phyloP scores from a whole-genome alignment of 2,797 vertebrate genomes.

The Mallotus villosus region DNA sequence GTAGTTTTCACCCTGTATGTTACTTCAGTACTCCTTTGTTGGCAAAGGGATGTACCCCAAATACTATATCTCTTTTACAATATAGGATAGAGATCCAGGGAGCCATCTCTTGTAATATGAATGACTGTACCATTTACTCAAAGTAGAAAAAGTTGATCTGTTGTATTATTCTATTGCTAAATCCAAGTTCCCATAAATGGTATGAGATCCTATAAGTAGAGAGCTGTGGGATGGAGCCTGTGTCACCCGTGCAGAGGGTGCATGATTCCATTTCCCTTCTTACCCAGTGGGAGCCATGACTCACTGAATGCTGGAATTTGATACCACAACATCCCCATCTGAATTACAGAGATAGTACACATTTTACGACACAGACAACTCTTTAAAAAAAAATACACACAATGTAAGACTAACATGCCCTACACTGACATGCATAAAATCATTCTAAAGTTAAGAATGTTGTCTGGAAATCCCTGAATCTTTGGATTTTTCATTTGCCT shows the following conservation, averaged over 20 bases:
- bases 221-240: constrained; percentile 61
- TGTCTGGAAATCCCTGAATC: not conserved
- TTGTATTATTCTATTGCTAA: constrained; percentile 48
- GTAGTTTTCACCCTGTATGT: constrained; percentile 74
- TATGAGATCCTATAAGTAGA: constrained; percentile 71
- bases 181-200: constrained; percentile 70
- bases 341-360: constrained; percentile 68
- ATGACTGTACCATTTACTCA: constrained; percentile 55
- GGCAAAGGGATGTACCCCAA: constrained; percentile 63
- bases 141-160: not conserved
- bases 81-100: constrained; percentile 62
- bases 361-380: constrained; percentile 54
- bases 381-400: constrained; percentile 49
- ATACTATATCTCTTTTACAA: constrained; percentile 46
- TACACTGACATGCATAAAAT: not conserved
- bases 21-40: constrained; percentile 70
- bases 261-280: constrained; percentile 68
- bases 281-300: constrained; percentile 63
- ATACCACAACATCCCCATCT: constrained; percentile 65
- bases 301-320: constrained; percentile 75
- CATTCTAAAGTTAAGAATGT: constrained; percentile 38
- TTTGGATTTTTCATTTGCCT: constrained; percentile 13
- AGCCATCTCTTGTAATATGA: constrained; percentile 56
- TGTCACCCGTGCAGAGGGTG: constrained; percentile 72
- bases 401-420: too few relatives aligned